Percentiles rank a stretch among this genome's conserved stretches.
These are phyloP conservation scores for Machimus rusticus DNA, from an alignment of 2,888 invertebrate genomes.

Conservation along the genomic window DNA sequence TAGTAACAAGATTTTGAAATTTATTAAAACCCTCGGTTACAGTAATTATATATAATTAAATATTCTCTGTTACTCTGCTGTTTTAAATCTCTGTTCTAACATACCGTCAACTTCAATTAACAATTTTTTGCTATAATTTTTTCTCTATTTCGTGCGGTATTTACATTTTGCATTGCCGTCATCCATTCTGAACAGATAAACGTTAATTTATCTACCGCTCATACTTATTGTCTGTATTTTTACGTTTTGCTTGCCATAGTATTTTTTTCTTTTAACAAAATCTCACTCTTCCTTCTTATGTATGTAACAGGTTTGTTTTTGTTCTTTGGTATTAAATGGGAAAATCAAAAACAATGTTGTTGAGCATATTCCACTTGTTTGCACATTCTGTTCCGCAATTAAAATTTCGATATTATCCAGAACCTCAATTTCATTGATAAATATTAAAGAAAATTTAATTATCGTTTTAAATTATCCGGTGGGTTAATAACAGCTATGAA, in stretches of 20 bases:
- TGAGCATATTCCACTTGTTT: not conserved
- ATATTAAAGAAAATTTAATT: not conserved
- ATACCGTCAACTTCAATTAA: not conserved
- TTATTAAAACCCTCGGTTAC: constrained; percentile 3
- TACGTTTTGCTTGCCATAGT: constrained; percentile 30
- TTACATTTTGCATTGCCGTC: constrained; percentile 24
- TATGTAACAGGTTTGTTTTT: not conserved
- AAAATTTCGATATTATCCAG: not conserved
- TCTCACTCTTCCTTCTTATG: constrained; percentile 32
- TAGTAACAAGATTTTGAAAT: constrained; percentile 33
- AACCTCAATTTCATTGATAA: not conserved
- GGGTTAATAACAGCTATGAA: not conserved
- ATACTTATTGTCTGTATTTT: constrained; percentile 36
- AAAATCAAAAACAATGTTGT: not conserved
- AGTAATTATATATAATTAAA: constrained; percentile 23
- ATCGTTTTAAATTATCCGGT: not conserved
- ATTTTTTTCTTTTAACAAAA: constrained; percentile 6
- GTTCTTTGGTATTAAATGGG: not conserved
- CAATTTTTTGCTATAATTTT: not conserved
- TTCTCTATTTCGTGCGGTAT: constrained; percentile 12
- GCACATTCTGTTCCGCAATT: not conserved
- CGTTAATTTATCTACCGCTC: not conserved
- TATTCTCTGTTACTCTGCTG: constrained; percentile 7
- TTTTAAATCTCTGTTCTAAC: constrained; percentile 6
- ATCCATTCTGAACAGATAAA: not conserved